Evolutionary conservation across 2,797 vertebrate species (phyloP).

Genomic region (Enteromius radiatus): DNA sequence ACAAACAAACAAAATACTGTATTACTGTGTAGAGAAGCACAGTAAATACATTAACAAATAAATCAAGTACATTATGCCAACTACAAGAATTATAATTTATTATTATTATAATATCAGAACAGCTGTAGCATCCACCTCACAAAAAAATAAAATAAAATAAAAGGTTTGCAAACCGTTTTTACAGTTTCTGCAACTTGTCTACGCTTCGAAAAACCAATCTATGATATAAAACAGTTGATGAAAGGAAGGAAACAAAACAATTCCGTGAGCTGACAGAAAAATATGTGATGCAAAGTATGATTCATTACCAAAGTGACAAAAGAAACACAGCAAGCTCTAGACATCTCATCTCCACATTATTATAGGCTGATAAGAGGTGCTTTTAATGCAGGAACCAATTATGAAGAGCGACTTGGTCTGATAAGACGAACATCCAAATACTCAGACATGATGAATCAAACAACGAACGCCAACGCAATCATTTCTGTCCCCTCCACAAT

Average conservation of each 20-base stretch:
- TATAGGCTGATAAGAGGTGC: conserved; percentile 42
- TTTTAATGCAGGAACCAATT: conserved; percentile 49
- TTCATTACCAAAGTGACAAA: conserved; percentile 53
- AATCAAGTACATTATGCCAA: not conserved
- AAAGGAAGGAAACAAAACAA: conserved; percentile 36
- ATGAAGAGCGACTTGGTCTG: conserved; percentile 35
- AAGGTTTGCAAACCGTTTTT: not conserved
- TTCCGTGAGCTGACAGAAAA: conserved; percentile 40
- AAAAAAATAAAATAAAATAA: too few species aligned
- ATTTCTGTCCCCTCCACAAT: conserved; percentile 16
- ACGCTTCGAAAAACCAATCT: conserved; percentile 30
- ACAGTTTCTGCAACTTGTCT: not conserved
- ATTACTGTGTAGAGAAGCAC: not conserved
- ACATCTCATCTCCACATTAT: conserved; percentile 56
- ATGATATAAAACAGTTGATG: conserved; percentile 23
- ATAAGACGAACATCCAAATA: conserved; percentile 38
- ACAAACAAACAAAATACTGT: not conserved
- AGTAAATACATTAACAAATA: not conserved
- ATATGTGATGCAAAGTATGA: conserved; percentile 24
- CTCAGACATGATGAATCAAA: conserved; percentile 29
- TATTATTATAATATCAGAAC: not conserved
- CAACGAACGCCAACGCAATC: conserved; percentile 11
- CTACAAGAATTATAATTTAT: not conserved
- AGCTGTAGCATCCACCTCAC: not conserved
- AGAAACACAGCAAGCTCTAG: conserved; percentile 29